phyloP scores from a whole-genome alignment of 2,888 invertebrate species.

The Bruchidius siliquastri region DNA sequence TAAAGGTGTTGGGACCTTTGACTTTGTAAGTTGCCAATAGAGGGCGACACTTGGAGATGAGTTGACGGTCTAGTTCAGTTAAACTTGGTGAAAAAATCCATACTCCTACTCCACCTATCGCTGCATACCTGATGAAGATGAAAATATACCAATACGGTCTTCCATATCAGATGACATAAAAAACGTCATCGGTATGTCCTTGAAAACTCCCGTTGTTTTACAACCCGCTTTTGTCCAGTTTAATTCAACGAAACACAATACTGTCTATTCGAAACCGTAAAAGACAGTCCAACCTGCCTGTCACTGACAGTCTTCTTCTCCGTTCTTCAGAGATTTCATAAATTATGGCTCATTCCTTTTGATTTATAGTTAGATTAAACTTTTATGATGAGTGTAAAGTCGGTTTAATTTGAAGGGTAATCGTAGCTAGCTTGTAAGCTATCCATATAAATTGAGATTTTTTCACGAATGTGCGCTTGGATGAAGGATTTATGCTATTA shows the following conservation, averaged over 20 bases:
- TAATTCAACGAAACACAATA: constrained; percentile 2
- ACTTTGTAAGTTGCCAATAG: too few species aligned
- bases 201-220: constrained; percentile 7
- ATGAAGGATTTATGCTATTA: neutral
- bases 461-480: neutral
- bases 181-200: neutral
- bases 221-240: neutral
- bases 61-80: too few species aligned
- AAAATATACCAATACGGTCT: neutral
- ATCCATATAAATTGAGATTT: constrained; percentile 1
- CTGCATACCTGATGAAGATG: too few species aligned
- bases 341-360: constrained; percentile 28
- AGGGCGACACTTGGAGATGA: too few species aligned
- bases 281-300: neutral
- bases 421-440: neutral
- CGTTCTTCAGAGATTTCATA: constrained; percentile 16
- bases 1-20: too few species aligned
- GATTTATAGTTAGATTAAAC: constrained; percentile 28
- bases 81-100: too few species aligned
- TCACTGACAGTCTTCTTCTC: too few species aligned
- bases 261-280: neutral
- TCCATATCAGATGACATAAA: constrained; percentile 8
- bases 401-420: constrained; percentile 1
- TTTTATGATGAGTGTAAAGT: constrained; percentile 26
- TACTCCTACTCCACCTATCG: too few species aligned